A percentile compares a stretch with the other conserved stretches of the same genome.
Conservation (phyloP, 2,113 vertebrate species). For the Cepphus grylle region DNA sequence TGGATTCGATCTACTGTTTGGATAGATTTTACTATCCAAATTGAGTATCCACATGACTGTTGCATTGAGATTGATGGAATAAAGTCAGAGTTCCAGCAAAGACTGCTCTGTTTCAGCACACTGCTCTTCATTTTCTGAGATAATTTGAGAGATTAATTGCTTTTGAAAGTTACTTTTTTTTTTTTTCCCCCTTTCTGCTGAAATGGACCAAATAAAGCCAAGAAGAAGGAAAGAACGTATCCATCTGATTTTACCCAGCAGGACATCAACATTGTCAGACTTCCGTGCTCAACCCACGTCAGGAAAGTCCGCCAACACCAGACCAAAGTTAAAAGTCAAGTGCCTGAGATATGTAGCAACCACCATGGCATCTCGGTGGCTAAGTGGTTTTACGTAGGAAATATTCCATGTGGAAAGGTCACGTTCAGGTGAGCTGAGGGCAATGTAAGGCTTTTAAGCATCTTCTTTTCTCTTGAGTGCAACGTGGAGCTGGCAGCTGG, state of each 20-base stretch:
- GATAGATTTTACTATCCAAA: no score
- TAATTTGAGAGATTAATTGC: neutral
- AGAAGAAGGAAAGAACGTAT: neutral
- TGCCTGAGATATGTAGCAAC: neutral
- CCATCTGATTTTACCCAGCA: neutral
- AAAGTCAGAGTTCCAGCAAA: neutral
- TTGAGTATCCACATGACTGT: no score
- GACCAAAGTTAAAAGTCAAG: neutral
- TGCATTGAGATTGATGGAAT: neutral
- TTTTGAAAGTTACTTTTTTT: neutral
- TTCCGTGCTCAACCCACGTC: neutral
- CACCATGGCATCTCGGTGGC: accelerated
- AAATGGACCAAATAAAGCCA: neutral
- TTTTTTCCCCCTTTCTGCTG: accelerated
- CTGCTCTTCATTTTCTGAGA: neutral
- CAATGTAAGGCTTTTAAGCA: neutral
- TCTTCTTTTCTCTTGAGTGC: neutral
- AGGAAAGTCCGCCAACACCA: neutral
- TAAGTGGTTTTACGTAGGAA: neutral
- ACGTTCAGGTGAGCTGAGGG: accelerated
- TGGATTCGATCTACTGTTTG: no score
- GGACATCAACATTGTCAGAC: accelerated
- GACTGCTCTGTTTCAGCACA: neutral
- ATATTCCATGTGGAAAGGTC: neutral
- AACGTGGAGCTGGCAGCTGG: neutral